Conservation (phyloP, 2,797 vertebrate genomes). For the Atherinosoma microstoma region DNA sequence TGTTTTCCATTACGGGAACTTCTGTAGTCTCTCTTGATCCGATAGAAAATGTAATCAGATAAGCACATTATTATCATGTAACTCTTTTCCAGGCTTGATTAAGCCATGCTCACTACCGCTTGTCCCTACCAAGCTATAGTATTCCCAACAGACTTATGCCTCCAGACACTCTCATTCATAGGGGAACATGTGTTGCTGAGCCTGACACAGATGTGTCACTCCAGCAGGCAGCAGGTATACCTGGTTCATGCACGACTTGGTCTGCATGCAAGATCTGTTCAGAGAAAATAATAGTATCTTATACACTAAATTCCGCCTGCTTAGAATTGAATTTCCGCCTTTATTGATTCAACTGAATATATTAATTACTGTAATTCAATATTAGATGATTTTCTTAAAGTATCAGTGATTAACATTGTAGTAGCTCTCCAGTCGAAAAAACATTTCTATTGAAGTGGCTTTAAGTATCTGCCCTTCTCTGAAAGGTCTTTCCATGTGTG, state of each 20-base stretch:
- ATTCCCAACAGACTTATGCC: constrained; percentile 9
- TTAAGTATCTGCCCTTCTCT: constrained; percentile 22
- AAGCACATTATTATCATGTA: background rate
- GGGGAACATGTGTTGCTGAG: constrained; percentile 34
- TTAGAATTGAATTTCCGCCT: background rate
- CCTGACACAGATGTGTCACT: constrained; percentile 57
- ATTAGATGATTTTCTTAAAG: constrained; percentile 4
- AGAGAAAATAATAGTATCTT: constrained; percentile 23
- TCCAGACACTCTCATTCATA: constrained; percentile 12
- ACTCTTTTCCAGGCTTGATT: background rate
- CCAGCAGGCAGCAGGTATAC: constrained; percentile 49
- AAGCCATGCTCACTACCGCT: background rate
- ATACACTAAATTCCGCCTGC: constrained; percentile 1
- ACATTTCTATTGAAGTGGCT: constrained; percentile 35
- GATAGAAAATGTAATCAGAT: background rate
- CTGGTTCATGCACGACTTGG: constrained; percentile 42
- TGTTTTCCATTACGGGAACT: background rate
- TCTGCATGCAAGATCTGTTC: constrained; percentile 32
- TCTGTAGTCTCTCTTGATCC: background rate
- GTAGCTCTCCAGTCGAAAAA: constrained; percentile 25
- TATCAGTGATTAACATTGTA: constrained; percentile 21
- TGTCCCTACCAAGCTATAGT: background rate
- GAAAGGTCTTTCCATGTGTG: constrained; percentile 37
- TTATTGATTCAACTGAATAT: constrained; percentile 4
- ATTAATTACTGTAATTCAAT: constrained; percentile 7